Percentiles rank a stretch among this genome's conserved stretches.
Evolutionary conservation across 2,888 invertebrate species (phyloP).

Genomic region (Drosophila subquinaria): DNA sequence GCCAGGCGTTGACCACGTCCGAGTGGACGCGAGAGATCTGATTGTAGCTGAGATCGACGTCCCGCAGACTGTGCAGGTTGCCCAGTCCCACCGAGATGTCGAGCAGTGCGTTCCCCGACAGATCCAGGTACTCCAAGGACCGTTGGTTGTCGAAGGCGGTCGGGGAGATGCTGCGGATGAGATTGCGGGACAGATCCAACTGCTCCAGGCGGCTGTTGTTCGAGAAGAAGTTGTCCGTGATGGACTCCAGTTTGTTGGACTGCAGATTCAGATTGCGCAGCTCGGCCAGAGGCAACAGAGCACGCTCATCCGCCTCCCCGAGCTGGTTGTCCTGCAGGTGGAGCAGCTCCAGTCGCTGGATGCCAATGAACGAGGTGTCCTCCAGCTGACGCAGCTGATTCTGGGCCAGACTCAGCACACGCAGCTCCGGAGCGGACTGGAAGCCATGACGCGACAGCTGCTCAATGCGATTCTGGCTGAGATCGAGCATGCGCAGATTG

Average conservation of each 20-base stretch:
- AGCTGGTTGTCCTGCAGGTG: conserved; percentile 92
- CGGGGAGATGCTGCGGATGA: conserved; percentile 89
- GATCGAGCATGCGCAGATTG: conserved; percentile 90
- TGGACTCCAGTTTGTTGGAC: conserved; percentile 90
- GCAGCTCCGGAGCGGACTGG: conserved; percentile 89
- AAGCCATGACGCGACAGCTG: conserved; percentile 89
- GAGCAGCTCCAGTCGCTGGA: conserved; percentile 89
- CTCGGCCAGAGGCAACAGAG: conserved; percentile 88
- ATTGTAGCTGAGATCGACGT: conserved; percentile 92
- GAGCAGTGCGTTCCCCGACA: conserved; percentile 91
- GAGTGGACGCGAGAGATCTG: conserved; percentile 90
- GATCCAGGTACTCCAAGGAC: conserved; percentile 90
- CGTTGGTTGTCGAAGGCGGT: conserved; percentile 88
- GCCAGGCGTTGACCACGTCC: conserved; percentile 89
- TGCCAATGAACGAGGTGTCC: conserved; percentile 89
- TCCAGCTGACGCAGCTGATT: conserved; percentile 91
- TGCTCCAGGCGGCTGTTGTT: conserved; percentile 88
- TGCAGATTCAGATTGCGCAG: conserved; percentile 91
- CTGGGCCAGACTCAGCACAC: conserved; percentile 90
- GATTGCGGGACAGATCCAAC: conserved; percentile 92
- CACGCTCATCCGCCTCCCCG: conserved; percentile 88
- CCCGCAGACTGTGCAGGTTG: conserved; percentile 89
- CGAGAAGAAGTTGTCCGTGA: conserved; percentile 90
- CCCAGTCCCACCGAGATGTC: conserved; percentile 90
- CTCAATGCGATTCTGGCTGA: conserved; percentile 91